Evolutionary conservation across 2,113 vertebrate genomes (phyloP).

Genomic region (Aphelocoma coerulescens): DNA sequence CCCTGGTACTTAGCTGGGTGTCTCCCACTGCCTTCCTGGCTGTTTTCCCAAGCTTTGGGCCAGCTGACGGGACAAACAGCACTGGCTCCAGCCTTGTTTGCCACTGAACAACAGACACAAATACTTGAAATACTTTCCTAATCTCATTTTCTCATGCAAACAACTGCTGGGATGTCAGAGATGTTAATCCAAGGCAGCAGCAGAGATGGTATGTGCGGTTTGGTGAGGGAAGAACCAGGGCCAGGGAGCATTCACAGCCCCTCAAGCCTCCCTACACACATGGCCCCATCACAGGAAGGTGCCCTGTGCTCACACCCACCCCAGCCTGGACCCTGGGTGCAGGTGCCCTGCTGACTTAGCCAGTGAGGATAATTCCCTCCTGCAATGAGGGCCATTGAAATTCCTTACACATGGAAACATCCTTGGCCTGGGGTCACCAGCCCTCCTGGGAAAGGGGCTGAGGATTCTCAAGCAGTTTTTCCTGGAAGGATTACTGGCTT

Average conservation of each 20-base stretch:
- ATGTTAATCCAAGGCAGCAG: neutral
- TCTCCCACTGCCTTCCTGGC: neutral
- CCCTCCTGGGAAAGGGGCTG: neutral
- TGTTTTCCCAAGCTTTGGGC: constrained; percentile 14
- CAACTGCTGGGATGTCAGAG: neutral
- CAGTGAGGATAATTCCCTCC: neutral
- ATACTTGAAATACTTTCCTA: constrained; percentile 34
- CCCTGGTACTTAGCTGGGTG: neutral
- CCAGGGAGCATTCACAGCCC: neutral
- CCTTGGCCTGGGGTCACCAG: neutral
- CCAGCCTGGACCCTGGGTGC: neutral
- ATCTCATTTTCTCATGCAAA: constrained; percentile 40
- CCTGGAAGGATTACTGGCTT: neutral
- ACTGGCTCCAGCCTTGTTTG: constrained; percentile 8
- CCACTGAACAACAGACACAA: neutral
- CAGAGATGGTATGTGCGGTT: neutral
- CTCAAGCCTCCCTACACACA: neutral
- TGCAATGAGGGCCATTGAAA: neutral
- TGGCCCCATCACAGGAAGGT: neutral
- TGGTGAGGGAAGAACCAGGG: neutral
- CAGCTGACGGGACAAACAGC: neutral
- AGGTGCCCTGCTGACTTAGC: neutral
- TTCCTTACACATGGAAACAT: neutral
- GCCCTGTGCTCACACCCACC: neutral
- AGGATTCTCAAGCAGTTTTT: neutral